Evolutionary conservation across 2,113 vertebrate genomes (phyloP).

Genomic region (Phodopus roborovskii): DNA sequence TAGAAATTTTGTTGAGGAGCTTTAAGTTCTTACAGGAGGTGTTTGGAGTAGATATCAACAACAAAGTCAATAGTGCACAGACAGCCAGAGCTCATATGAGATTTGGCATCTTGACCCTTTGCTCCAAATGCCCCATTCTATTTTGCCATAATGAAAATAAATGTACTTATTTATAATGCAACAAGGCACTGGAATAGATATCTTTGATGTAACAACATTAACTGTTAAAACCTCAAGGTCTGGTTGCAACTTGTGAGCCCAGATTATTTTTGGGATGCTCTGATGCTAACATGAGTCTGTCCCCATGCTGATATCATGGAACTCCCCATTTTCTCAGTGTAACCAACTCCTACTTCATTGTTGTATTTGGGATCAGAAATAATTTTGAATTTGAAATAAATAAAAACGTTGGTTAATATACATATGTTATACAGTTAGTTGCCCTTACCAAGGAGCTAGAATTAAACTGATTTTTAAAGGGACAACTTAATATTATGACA

Average conservation of each 20-base stretch:
- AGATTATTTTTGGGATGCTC: neutral
- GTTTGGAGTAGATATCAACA: conserved; percentile 41
- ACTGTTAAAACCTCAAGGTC: conserved; percentile 10
- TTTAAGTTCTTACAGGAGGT: conserved; percentile 68
- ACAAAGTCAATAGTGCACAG: conserved; percentile 45
- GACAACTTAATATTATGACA: neutral
- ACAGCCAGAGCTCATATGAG: neutral
- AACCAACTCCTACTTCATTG: neutral
- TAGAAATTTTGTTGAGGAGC: conserved; percentile 41
- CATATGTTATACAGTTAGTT: neutral
- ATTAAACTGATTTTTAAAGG: too few relatives aligned
- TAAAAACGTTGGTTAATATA: neutral
- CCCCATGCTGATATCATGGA: neutral
- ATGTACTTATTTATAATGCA: conserved; percentile 34
- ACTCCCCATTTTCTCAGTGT: neutral
- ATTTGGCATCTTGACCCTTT: conserved; percentile 65
- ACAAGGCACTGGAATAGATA: neutral
- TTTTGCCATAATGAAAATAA: conserved; percentile 44
- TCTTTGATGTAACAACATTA: neutral
- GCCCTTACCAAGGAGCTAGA: neutral
- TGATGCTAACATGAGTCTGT: neutral
- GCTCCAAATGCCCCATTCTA: conserved; percentile 7
- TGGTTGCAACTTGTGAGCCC: neutral
- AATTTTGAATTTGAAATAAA: conserved; percentile 32
- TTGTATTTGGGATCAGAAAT: neutral